Percentiles rank a stretch among this genome's conserved stretches.
Evolutionary conservation across 1,140 invertebrate genomes (phyloP).

Genomic region (Micrasema minimum): DNA sequence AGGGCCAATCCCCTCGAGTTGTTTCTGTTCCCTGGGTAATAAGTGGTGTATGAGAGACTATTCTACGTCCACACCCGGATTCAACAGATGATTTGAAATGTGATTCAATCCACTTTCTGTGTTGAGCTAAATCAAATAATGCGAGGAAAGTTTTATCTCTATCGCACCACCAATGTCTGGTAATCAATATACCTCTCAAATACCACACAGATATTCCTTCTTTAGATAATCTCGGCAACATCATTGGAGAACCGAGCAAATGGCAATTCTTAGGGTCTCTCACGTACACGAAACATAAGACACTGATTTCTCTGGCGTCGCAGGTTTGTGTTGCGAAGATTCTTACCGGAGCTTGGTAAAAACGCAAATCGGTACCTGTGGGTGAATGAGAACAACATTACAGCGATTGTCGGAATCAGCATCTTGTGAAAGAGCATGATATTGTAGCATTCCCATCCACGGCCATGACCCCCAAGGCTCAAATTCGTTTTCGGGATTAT

Average conservation of each 20-base stretch:
- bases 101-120: conserved; percentile 43
- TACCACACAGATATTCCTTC: conserved; percentile 46
- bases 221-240: conserved; percentile 42
- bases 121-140: conserved; percentile 8
- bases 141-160: background rate
- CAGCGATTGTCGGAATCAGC: conserved; percentile 10
- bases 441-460: conserved; percentile 42
- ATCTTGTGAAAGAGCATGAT: no score
- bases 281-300: conserved; percentile 5
- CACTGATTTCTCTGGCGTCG: background rate
- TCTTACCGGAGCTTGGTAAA: conserved; percentile 42
- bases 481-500: conserved; percentile 35
- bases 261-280: conserved; percentile 38
- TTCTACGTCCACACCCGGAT: conserved; percentile 36
- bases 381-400: conserved; percentile 44
- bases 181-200: conserved; percentile 34
- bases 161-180: conserved; percentile 28
- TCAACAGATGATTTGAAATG: conserved; percentile 45
- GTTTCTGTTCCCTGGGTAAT: conserved; percentile 24
- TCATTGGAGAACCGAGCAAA: conserved; percentile 40
- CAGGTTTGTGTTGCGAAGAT: conserved; percentile 1
- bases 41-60: conserved; percentile 34
- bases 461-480: conserved; percentile 42
- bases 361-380: conserved; percentile 34
- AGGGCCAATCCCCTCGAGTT: conserved; percentile 46